Evolutionary conservation across 2,888 invertebrate genomes (phyloP), one percentile per base, ranked within the genome.

Genomic region (Limenitis camilla): DNA sequence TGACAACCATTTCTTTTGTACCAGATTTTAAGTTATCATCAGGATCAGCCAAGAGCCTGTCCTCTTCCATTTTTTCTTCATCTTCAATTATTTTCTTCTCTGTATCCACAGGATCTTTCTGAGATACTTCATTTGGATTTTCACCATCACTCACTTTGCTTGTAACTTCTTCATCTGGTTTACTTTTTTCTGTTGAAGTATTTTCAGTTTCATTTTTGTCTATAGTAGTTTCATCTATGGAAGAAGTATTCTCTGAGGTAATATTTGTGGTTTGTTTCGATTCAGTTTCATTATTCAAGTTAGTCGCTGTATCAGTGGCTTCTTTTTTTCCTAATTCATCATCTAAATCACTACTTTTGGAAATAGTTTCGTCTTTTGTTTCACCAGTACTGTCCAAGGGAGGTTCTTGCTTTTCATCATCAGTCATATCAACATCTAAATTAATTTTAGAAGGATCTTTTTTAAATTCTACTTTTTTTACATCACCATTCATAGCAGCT

Each of bases 41-140:
- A 32, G 56, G 48, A 45, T 58, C 58, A 43, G 50, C 57, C 42
- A 61, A 53, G 41, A 46, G 59, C 42, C 29, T 47, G 43, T 56
- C 58, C 58, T 64, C 64, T 42, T 60, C 58, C 39, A 55, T 52
- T 47, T 59, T 55, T 40, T 61, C 61, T 49, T 42, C 49, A 6
- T 60, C 32, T 35, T 54, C 35, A 30, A 10, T 11, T 11, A 10
- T 29, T n/a, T 29, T 46, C 30, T 38, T 40, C 36, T 40, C 19
- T 36, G 11, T 50, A 5, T 42, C 49, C 38, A 8, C 28, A 40
- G 42, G 40, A 48, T 49, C 30, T 50, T 33, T 19, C 1, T 6
- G 1, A 30, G n/a, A 29, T 35, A 42, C 36, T 49, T 42, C 49
- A 10, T 6, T 28, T 30, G 36, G 28, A 30, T 11, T 8, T 28